These are phyloP conservation scores for Rissa tridactyla DNA, from an alignment of 2,113 vertebrate species.

Conservation along the genomic window DNA sequence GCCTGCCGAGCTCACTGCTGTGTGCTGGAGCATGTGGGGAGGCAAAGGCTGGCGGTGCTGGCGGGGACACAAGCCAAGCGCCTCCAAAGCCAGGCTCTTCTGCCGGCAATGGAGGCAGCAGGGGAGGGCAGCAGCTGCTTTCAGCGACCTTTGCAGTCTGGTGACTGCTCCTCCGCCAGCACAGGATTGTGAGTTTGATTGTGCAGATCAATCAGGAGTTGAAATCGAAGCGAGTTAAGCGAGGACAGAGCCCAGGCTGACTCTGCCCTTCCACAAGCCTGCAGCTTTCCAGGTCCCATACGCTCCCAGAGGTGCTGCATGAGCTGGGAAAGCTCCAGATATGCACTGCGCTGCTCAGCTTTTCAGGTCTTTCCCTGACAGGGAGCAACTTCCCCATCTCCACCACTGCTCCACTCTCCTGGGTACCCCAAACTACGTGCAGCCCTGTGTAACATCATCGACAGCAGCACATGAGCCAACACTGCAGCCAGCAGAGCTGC, in stretches of 20 bases:
- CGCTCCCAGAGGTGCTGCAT: background rate
- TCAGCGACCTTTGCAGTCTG: conserved; percentile 38
- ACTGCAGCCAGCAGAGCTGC: background rate
- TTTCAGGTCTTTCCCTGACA: background rate
- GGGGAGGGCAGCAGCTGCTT: conserved; percentile 52
- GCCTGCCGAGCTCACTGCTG: fast-evolving
- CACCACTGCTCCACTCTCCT: background rate
- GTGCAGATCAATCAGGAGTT: conserved; percentile 36
- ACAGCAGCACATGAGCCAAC: background rate
- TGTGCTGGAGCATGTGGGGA: fast-evolving
- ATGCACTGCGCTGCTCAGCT: fast-evolving
- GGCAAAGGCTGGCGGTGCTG: background rate
- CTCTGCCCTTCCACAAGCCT: background rate
- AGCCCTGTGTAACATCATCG: background rate
- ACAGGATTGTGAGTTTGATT: background rate
- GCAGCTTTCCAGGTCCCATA: background rate
- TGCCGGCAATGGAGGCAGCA: background rate
- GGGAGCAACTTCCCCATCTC: background rate
- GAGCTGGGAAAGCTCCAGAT: background rate
- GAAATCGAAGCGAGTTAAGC: background rate
- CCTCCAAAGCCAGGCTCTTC: background rate
- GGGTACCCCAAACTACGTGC: background rate
- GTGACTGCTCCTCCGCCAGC: background rate
- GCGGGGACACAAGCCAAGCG: background rate
- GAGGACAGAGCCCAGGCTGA: background rate